Conservation (phyloP, 2,113 vertebrate species). For the Pachycephala philippinensis region DNA sequence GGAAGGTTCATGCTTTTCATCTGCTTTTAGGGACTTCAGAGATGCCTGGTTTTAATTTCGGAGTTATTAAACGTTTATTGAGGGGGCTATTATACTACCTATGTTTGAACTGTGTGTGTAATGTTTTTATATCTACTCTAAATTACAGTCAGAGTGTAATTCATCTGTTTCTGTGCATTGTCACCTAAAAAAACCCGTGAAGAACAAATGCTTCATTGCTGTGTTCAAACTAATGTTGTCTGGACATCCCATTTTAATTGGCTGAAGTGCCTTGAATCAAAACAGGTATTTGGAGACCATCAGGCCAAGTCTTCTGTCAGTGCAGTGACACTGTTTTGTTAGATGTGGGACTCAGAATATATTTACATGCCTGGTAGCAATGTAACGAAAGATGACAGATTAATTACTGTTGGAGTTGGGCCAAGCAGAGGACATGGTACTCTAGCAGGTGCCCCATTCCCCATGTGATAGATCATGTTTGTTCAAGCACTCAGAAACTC, state of each 20-base stretch:
- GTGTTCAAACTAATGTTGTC: background rate
- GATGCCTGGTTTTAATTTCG: background rate
- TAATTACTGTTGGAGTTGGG: constrained; percentile 57
- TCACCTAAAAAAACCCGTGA: background rate
- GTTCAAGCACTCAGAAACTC: constrained; percentile 52
- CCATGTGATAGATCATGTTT: constrained; percentile 10
- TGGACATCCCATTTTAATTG: background rate
- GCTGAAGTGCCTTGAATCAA: background rate
- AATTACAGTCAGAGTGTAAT: background rate
- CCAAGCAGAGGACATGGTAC: constrained; percentile 23
- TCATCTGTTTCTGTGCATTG: background rate
- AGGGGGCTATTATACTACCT: background rate
- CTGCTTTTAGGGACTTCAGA: background rate
- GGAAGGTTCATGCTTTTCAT: background rate
- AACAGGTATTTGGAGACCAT: background rate
- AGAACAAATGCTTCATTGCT: background rate
- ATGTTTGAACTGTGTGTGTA: background rate
- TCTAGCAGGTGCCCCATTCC: constrained; percentile 9
- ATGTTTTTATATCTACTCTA: background rate
- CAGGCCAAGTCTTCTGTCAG: background rate
- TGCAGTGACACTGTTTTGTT: background rate
- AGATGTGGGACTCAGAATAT: background rate
- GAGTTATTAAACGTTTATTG: background rate
- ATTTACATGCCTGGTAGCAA: background rate
- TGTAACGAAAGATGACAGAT: constrained; percentile 62